A percentile compares a stretch with the other conserved stretches of the same genome.
Evolutionary conservation across 1,140 invertebrate species (phyloP).

Genomic region (Pomacea maculata): DNA sequence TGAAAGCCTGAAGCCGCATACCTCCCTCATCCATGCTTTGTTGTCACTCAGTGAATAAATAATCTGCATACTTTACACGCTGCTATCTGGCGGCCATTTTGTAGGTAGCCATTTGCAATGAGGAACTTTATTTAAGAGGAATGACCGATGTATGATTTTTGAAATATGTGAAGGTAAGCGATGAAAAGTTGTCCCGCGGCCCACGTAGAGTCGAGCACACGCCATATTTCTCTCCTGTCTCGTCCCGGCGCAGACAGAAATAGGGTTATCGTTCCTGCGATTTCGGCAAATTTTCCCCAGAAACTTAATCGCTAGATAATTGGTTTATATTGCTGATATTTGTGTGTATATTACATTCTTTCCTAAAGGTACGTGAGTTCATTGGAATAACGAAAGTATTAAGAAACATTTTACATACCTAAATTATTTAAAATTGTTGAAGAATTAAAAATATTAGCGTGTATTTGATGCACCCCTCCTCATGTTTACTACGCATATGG

Average conservation of each 20-base stretch:
- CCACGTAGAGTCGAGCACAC: neutral
- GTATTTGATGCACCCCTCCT: neutral
- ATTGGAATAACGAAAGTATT: neutral
- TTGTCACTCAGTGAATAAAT: slow-evolving; percentile 35
- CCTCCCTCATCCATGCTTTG: slow-evolving; percentile 24
- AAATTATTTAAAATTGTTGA: neutral
- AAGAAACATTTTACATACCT: too few relatives aligned
- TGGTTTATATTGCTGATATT: slow-evolving; percentile 4
- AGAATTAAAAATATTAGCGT: neutral
- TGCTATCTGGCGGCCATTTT: slow-evolving; percentile 53
- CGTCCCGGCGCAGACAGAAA: slow-evolving; percentile 12
- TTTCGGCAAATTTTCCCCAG: slow-evolving; percentile 20
- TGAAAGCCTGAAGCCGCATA: slow-evolving; percentile 27
- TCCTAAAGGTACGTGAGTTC: neutral
- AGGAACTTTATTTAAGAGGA: slow-evolving; percentile 34
- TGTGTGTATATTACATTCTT: neutral
- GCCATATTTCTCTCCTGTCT: slow-evolving; percentile 8
- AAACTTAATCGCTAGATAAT: neutral
- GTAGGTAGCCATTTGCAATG: slow-evolving; percentile 46
- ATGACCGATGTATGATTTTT: slow-evolving; percentile 34
- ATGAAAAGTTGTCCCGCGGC: slow-evolving; percentile 1
- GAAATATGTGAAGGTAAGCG: slow-evolving; percentile 40
- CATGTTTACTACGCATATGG: neutral
- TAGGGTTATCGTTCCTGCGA: slow-evolving; percentile 28
- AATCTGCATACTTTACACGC: slow-evolving; percentile 54